Evolutionary conservation across 2,113 vertebrate species (phyloP).

Genomic region (Lipophrys pholis): DNA sequence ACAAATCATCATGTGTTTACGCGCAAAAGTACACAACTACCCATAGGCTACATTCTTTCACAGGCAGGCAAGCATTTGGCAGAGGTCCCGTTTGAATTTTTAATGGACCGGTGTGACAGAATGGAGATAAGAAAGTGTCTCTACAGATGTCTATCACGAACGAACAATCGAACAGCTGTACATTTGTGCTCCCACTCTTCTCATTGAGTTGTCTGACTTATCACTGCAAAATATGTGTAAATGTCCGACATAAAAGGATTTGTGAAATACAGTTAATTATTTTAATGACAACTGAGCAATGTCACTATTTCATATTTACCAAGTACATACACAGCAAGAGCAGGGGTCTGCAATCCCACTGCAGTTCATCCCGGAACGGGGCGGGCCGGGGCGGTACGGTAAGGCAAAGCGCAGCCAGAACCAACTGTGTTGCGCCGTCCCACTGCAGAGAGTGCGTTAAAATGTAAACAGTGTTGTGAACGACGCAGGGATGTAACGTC

Average conservation of each 20-base stretch:
- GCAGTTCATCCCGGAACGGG: too few relatives aligned
- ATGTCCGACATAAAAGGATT: background rate
- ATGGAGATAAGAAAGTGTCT: constrained; percentile 20
- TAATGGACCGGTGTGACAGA: constrained; percentile 26
- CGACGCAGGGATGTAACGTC: too few relatives aligned
- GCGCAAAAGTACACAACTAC: background rate
- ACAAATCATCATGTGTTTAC: constrained; percentile 20
- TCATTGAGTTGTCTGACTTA: constrained; percentile 28
- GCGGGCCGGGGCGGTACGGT: too few relatives aligned
- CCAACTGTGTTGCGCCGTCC: too few relatives aligned
- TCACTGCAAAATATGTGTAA: background rate
- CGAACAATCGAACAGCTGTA: constrained; percentile 48
- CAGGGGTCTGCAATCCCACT: too few relatives aligned
- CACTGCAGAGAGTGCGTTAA: too few relatives aligned
- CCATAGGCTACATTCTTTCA: background rate
- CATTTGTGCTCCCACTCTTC: constrained; percentile 32
- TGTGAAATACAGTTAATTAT: background rate
- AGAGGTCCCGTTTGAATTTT: background rate
- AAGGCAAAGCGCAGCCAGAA: too few relatives aligned
- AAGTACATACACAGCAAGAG: background rate
- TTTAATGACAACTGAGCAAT: background rate
- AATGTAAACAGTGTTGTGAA: too few relatives aligned
- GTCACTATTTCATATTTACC: background rate
- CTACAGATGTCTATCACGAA: constrained; percentile 32
- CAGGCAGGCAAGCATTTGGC: constrained; percentile 30